Base-by-base conservation (phyloP, 2,797 vertebrate genomes). In the Sarcophilus harrisii region DNA sequence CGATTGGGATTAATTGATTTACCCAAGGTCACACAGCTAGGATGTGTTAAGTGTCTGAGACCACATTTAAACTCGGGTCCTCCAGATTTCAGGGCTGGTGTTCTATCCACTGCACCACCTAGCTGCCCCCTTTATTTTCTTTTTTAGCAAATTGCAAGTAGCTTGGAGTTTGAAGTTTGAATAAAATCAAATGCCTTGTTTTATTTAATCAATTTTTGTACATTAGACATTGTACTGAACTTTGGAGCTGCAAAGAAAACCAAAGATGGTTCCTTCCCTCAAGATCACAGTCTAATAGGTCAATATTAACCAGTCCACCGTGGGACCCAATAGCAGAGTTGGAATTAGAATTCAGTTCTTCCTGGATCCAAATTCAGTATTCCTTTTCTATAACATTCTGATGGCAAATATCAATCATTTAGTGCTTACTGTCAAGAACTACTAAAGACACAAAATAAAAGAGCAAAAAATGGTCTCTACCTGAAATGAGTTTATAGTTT, bases 311-410 rank as follows among this genome's bases (percentile, higher is more conserved):
- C 1, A 0, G 0, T 29, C 18, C 29, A 93, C 29, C 8, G 0
- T 28, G 14, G 45, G 55, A 38, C 16, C 30, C 32, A 91, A 18
- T 91, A 73, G 38, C 59, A 92, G 90, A 95, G 66, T 24, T 32
- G 1, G 73, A 92, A 92, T 9, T 13, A 0, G 11, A 0, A 0
- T 14, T 0, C 11, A 52, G 59, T 0, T 1, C 45, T 58, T n/a
- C 96, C 92, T 57, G 60, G 4, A 28, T 0, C 4, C 55, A 87
- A 1, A 0, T 0, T 0, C 58, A 92, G 57, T 21, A 73, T 73
- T 73, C 16, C n/a, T 21, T 87, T 38, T 28, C 38, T 49, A 49
- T 27, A 87, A 87, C 38, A 45, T 49, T 87, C 66, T 73, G n/a
- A 73, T 73, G 32, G n/a, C 73, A 49, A 38, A 27, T 87, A 59